These are phyloP conservation scores for Aleadryas rufinucha DNA, from an alignment of 2,113 vertebrate species.

Conservation along the genomic window DNA sequence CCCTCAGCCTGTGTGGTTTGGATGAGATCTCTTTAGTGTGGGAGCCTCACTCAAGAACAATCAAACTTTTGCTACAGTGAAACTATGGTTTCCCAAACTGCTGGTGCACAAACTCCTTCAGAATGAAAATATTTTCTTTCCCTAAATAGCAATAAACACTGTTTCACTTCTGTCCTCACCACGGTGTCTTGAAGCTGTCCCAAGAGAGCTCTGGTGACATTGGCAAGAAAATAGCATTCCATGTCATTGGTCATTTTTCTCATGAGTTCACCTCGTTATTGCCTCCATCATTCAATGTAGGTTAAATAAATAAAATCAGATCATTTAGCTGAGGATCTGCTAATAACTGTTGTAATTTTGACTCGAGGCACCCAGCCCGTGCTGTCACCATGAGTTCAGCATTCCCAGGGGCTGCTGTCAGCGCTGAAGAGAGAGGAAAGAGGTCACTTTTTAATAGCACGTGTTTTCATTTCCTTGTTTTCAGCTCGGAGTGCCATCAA, in stretches of 20 bases:
- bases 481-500: not conserved
- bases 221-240: not conserved
- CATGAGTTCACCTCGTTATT: not conserved
- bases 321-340: not conserved
- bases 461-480: not conserved
- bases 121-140: not conserved
- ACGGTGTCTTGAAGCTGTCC: accelerated
- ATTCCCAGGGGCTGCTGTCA: not conserved
- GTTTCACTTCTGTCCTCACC: not conserved
- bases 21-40: not conserved
- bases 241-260: not conserved
- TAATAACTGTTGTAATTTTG: not conserved
- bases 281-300: not conserved
- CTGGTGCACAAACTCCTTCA: not conserved
- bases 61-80: not conserved
- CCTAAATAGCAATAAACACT: not conserved
- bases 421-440: not conserved
- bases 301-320: not conserved
- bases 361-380: not conserved
- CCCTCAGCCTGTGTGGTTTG: not conserved
- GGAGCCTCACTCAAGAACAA: not conserved
- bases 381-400: not conserved
- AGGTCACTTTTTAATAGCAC: not conserved
- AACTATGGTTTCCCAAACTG: not conserved
- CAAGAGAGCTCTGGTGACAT: not conserved